Base-by-base conservation (phyloP, 2,888 invertebrate genomes). In the Chromoteleia sp. region DNA sequence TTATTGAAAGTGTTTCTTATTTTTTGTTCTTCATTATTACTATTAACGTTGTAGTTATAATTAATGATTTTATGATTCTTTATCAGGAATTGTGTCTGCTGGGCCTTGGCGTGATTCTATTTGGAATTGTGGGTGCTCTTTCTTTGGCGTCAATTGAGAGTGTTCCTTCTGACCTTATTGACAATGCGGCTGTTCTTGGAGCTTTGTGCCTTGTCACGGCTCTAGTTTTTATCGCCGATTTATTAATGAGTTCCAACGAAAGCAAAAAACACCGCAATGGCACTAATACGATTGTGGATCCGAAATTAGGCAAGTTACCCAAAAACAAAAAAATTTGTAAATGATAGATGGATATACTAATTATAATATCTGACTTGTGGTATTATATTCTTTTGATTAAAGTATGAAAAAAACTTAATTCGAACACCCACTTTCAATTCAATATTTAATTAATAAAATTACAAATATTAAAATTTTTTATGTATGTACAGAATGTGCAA, bases 141-240 rank as follows among this genome's bases (percentile, higher is more conserved):
- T 94, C 95, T 79, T 92, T 96, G 76, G 95, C 95, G 1, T 94
- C 96, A 2, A 92, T 96, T 86, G 96, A 96, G 87, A 95, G 94
- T 12, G 94, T 96, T 1, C 95, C 95, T 0, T 92, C 92, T 8
- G 93, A 94, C 73, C 91, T 96, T 85, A 92, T 95, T 21, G 95
- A 95, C 86, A 96, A 96, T 90, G 95, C 95, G 0, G 94, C 95
- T 0, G 94, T 96, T 10, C 93, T 96, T 14, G 96, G 96, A 1
- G 93, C 94, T 0, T 91, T 96, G 10, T 94, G 95, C 1, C 92
- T 96, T 17, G 85, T 94, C 0, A 95, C 95, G 0, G 96, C 95
- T 0, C 93, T 94, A 0, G 91, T 95, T 0, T 96, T 96, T 91
- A 93, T 96, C 25, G 89, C 95, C 30, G 96, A 96, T 89, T 92